Evolutionary conservation across 2,888 invertebrate genomes (phyloP), one percentile per base, ranked within the genome.

Genomic region (Caenorhabditis sinica): DNA sequence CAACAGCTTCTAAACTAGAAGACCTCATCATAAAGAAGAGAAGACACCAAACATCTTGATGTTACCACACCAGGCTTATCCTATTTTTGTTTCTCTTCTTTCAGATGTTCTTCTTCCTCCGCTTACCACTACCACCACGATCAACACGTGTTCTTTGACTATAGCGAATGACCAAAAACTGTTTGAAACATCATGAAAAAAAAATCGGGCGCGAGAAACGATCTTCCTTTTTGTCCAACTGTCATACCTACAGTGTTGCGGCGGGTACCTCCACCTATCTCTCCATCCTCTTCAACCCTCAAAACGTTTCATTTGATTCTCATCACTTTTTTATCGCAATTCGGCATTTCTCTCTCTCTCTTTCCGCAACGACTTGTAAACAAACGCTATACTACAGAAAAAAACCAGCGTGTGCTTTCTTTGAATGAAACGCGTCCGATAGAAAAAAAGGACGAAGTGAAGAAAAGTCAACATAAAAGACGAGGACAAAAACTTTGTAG

Each of bases 341-440:
- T 40, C 33, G 58, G 66, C 13, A n/a, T 36, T 13, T 40, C 33
- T 36, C 33, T 36, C 9, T 36, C 33, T 36, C 33, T 36, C 33
- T 36, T 36, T 36, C 40, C 6, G 15, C 33, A 6, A 9, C 33
- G 71, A 45, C 73, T 40, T 51, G 68, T 68, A 69, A 75, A 75
- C 74, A 69, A 68, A 63, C 43, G 45, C 45, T 30, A 74, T 58
- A 73, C 66, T 66, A 81, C 66, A 68, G 51, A 58, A 23, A n/a
- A n/a, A 73, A 66, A 53, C 53, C 49, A 71, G 13, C 30, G 56
- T 30, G 43, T 43, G 58, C n/a, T 49, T 56, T 40, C 23, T n/a
- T 65, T 43, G 13, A 53, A 45, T 43, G 66, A 61, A 71, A 53
- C 20, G 23, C 23, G 28, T 28, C 40, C 17, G 20, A 40, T 11